phyloP scores from a whole-genome alignment of 2,113 vertebrate species.

The Rhinoderma darwinii region DNA sequence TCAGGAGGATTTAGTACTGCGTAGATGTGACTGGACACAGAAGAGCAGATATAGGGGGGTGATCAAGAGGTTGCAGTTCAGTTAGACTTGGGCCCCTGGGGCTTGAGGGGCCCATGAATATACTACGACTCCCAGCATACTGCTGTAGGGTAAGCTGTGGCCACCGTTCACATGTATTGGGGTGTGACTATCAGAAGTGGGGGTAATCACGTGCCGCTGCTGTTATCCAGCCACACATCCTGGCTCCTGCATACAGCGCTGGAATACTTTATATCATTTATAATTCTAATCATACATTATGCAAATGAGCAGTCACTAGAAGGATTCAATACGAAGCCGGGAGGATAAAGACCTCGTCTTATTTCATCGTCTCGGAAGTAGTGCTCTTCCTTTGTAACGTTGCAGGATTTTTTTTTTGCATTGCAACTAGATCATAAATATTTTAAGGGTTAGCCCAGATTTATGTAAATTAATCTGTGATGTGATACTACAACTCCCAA shows the following conservation, averaged over 20 bases:
- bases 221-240: background rate
- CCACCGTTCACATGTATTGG: too few relatives aligned
- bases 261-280: too few relatives aligned
- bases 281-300: slow-evolving; percentile 10
- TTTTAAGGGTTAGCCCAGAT: background rate
- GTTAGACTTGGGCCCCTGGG: too few relatives aligned
- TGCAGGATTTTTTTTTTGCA: background rate
- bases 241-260: background rate
- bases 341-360: background rate
- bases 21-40: too few relatives aligned
- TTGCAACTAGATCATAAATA: background rate
- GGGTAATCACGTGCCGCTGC: background rate
- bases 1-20: too few relatives aligned
- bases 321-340: background rate
- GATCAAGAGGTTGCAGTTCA: too few relatives aligned
- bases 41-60: too few relatives aligned
- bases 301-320: background rate
- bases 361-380: background rate
- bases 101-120: too few relatives aligned
- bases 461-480: background rate
- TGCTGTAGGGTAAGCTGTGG: too few relatives aligned
- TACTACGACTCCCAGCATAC: too few relatives aligned
- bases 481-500: background rate
- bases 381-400: background rate
- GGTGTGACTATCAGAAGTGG: background rate